phyloP scores from a whole-genome alignment of 1,140 invertebrate species.

The Diplogasteroides magnus region DNA sequence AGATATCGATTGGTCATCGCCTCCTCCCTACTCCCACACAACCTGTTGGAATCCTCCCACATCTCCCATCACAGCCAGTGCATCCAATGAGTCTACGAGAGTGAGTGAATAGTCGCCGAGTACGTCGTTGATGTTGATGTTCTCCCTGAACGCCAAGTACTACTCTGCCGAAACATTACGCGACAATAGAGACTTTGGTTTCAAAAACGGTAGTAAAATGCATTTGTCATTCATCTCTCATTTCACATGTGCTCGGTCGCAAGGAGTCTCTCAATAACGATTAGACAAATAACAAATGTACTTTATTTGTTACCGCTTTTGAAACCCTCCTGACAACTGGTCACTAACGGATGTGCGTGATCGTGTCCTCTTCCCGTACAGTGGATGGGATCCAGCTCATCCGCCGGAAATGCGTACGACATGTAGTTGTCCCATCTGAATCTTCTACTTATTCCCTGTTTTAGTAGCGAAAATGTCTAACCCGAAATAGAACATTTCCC shows the following conservation, averaged over 20 bases:
- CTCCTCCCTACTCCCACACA: background rate
- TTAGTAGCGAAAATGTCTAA: too few relatives aligned
- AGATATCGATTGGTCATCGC: too few relatives aligned
- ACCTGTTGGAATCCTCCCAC: background rate
- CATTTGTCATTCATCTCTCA: too few relatives aligned
- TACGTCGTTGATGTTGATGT: constrained; percentile 72
- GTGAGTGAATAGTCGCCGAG: constrained; percentile 66
- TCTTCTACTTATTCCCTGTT: too few relatives aligned
- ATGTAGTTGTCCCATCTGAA: constrained; percentile 63
- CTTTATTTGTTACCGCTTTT: too few relatives aligned
- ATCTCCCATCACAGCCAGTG: constrained; percentile 62
- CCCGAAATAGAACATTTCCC: constrained; percentile 53
- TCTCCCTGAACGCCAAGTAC: constrained; percentile 60
- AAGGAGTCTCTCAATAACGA: too few relatives aligned
- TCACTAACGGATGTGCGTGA: constrained; percentile 62
- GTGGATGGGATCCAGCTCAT: constrained; percentile 64
- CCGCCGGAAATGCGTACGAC: constrained; percentile 63
- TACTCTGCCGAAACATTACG: too few relatives aligned
- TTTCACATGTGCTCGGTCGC: too few relatives aligned
- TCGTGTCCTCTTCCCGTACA: constrained; percentile 64
- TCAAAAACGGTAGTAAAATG: too few relatives aligned
- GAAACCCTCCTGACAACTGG: too few relatives aligned
- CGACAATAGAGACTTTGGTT: too few relatives aligned
- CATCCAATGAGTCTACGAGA: constrained; percentile 61
- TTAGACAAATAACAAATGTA: too few relatives aligned